phyloP scores from a whole-genome alignment of 2,888 invertebrate genomes.

The Tenthredo amoena region DNA sequence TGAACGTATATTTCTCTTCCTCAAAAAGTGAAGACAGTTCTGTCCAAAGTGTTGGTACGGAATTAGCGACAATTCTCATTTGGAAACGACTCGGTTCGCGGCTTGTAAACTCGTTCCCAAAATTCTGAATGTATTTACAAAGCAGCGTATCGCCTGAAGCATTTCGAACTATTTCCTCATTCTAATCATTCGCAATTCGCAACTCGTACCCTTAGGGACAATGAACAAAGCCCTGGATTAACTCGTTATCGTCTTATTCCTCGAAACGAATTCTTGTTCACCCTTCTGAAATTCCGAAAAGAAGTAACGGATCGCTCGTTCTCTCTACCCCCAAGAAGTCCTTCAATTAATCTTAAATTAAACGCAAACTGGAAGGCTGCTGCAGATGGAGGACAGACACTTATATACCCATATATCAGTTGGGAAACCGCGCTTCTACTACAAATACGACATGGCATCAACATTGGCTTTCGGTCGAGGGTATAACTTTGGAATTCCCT shows the following conservation, averaged over 20 bases:
- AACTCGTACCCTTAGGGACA: neutral
- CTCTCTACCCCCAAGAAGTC: neutral
- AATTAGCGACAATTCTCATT: neutral
- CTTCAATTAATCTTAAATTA: constrained; percentile 30
- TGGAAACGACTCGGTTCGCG: neutral
- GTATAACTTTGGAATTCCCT: constrained; percentile 42
- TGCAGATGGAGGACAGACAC: neutral
- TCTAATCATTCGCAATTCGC: constrained; percentile 14
- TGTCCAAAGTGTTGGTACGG: neutral
- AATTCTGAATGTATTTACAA: neutral
- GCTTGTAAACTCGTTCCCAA: neutral
- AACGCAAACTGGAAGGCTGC: neutral
- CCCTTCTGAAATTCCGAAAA: neutral
- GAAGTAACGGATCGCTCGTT: constrained; percentile 7
- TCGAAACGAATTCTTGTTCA: constrained; percentile 4
- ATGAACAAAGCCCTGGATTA: constrained; percentile 32
- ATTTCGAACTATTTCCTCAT: neutral
- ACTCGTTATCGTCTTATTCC: constrained; percentile 24
- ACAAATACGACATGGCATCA: constrained; percentile 20
- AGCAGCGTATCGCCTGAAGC: neutral
- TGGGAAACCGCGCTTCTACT: constrained; percentile 17
- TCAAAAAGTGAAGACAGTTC: neutral
- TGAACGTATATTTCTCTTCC: neutral
- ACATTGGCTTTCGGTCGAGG: constrained; percentile 44
- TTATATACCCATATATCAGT: neutral